phyloP scores from a whole-genome alignment of 2,888 invertebrate species.

The Acanthococcus lagerstroemiae region DNA sequence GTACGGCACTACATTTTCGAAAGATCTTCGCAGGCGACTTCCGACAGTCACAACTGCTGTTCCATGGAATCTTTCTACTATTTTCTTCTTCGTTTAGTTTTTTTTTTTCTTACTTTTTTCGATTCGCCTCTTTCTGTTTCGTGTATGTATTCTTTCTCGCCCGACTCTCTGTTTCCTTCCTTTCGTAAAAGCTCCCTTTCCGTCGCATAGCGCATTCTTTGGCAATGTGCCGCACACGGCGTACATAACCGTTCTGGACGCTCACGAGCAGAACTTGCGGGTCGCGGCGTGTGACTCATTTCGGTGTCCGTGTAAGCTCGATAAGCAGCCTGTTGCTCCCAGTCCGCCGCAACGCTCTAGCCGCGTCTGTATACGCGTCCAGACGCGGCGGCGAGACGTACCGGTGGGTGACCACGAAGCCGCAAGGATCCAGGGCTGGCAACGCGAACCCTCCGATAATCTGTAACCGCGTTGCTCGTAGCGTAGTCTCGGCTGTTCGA shows the following conservation, averaged over 20 bases:
- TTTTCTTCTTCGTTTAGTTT: not conserved
- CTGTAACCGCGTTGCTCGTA: too few relatives aligned
- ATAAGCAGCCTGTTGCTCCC: slow-evolving; percentile 23
- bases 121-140: not conserved
- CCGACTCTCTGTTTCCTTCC: not conserved
- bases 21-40: slow-evolving; percentile 20
- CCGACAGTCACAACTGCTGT: slow-evolving; percentile 17
- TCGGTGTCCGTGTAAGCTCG: not conserved
- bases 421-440: too few relatives aligned
- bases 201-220: slow-evolving; percentile 20
- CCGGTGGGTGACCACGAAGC: too few relatives aligned
- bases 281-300: slow-evolving; percentile 26
- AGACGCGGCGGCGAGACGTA: too few relatives aligned
- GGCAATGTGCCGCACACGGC: slow-evolving; percentile 24
- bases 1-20: slow-evolving; percentile 17
- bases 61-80: slow-evolving; percentile 16
- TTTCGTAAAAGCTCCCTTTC: not conserved
- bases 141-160: not conserved
- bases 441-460: too few relatives aligned
- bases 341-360: not conserved
- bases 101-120: not conserved
- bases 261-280: slow-evolving; percentile 16
- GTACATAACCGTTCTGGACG: slow-evolving; percentile 5
- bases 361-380: too few relatives aligned
- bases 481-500: too few relatives aligned